These are phyloP conservation scores for Columba janthina DNA, from an alignment of 2,113 vertebrate species.

Conservation along the genomic window DNA sequence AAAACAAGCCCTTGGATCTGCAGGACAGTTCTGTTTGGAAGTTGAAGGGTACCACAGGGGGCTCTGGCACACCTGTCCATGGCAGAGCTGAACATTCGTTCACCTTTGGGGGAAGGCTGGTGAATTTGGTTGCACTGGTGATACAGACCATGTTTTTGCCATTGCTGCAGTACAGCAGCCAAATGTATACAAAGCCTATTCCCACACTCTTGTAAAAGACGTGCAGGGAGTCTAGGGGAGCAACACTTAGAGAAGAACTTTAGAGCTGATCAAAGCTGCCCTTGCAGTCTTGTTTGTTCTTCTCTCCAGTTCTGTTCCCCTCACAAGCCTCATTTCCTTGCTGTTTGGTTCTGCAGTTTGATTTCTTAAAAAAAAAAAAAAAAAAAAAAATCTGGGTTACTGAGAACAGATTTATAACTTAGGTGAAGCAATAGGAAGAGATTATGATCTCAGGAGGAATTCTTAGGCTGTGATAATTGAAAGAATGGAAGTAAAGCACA, in stretches of 20 bases:
- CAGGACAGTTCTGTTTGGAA: neutral
- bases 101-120: neutral
- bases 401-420: neutral
- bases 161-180: neutral
- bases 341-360: neutral
- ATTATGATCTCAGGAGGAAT: neutral
- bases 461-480: neutral
- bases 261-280: neutral
- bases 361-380: neutral
- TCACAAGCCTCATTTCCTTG: neutral
- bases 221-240: neutral
- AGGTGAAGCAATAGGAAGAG: neutral
- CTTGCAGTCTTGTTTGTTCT: neutral
- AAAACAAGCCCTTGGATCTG: neutral
- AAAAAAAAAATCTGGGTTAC: neutral
- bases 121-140: neutral
- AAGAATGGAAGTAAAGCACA: neutral
- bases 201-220: neutral
- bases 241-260: neutral
- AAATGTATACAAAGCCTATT: too few relatives aligned
- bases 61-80: neutral
- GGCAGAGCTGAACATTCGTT: neutral
- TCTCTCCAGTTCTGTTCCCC: neutral
- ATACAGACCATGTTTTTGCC: neutral
- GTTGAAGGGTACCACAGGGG: rapidly evolving